A percentile compares a stretch with the other conserved stretches of the same genome.
Evolutionary conservation across 2,113 vertebrate species (phyloP).

Genomic region (Nannobrachium achirus): DNA sequence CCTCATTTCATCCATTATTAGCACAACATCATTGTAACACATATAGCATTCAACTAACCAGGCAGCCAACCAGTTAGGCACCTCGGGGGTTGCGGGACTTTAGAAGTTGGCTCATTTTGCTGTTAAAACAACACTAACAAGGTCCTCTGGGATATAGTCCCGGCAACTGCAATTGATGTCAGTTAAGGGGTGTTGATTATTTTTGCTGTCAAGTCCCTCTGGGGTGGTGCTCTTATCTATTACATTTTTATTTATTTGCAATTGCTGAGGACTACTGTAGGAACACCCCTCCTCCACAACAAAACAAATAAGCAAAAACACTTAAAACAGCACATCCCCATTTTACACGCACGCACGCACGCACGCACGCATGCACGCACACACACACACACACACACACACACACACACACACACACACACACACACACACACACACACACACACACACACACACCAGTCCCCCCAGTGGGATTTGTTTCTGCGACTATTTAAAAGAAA

Average conservation of each 20-base stretch:
- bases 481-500: slow-evolving; percentile 45
- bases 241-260: no score
- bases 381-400: no score
- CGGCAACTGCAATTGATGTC: slow-evolving; percentile 62
- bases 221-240: slow-evolving; percentile 52
- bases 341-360: no score
- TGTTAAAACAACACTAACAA: slow-evolving; percentile 74
- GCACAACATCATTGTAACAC: slow-evolving; percentile 45
- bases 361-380: no score
- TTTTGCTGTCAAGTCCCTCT: slow-evolving; percentile 57
- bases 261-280: no score
- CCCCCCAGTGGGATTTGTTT: slow-evolving; percentile 35
- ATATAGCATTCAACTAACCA: not conserved
- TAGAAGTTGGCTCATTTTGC: slow-evolving; percentile 64
- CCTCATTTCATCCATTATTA: slow-evolving; percentile 56
- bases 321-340: no score
- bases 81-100: slow-evolving; percentile 26
- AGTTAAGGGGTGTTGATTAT: slow-evolving; percentile 69
- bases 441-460: not conserved
- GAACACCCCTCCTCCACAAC: no score
- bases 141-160: slow-evolving; percentile 65
- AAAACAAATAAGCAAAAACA: no score
- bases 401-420: no score
- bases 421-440: no score
- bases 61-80: no score